Base-by-base conservation (phyloP, 2,113 vertebrate genomes). In the human region DNA sequence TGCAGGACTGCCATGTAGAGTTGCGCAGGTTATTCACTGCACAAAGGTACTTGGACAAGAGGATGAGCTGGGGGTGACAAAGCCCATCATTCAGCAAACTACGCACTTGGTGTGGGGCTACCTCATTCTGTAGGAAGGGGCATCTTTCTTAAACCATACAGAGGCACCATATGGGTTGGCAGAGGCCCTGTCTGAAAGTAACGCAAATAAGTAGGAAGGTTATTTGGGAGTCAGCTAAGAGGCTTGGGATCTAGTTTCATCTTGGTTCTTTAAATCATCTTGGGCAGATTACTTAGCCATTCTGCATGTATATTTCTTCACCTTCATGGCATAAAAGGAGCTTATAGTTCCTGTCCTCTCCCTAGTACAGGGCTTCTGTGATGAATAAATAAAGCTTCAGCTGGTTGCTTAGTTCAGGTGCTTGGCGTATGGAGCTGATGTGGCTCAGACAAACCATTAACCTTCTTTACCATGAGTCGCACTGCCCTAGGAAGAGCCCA, bases 41-140 rank as follows among this genome's bases (percentile, higher is more conserved):
- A 32, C 30, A 55, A 35, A 70, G 30, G 40, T 32, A 72, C 57
- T 76, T 48, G n/a, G 40, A 12, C 3, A 6, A 68, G 17, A 66
- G 45, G 20, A 66, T 6, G 35, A 70, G n/a, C 59, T 3, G 20
- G 30, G 50, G 45, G 30, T 23, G 43, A 40, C 40, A 35, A 10
- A 23, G 68, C 14, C 61, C 48, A 2, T 66, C 14, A 13, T 27
- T 89, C 76, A 50, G 22, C 70, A 88, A 38, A n/a, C 25, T 52
- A 52, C 4, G 6, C 20, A 38, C 8, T 52, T 50, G 35, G 75
- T 0, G 0, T 59, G 48, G 45, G 35, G 3, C 5, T 35, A 59
- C 9, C 6, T n/a, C 27, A 45, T 43, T 23, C 2, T 0, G 5
- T 25, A 68, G 66, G n/a, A 78, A 72, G 72, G 22, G 35, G 38